Evolutionary conservation across 2,113 vertebrate genomes (phyloP).

Genomic region (Corythornis vintsioides): DNA sequence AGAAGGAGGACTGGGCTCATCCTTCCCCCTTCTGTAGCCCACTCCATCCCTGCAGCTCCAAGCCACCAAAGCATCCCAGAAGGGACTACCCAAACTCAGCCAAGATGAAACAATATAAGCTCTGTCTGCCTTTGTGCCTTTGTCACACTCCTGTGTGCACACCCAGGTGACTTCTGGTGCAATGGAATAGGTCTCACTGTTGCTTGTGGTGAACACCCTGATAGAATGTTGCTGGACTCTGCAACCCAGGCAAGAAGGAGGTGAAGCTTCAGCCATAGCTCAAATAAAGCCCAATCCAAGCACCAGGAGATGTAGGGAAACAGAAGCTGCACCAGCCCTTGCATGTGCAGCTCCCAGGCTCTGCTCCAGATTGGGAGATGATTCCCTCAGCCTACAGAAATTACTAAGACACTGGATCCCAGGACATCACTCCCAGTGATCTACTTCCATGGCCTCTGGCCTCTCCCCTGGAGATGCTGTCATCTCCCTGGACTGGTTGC

Average conservation of each 20-base stretch:
- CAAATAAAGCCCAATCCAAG: not conserved
- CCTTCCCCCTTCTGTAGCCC: not conserved
- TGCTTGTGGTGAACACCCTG: not conserved
- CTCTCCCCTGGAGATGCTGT: not conserved
- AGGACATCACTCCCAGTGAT: not conserved
- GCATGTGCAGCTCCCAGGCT: not conserved
- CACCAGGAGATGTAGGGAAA: not conserved
- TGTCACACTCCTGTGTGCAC: not conserved
- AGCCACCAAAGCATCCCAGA: not conserved
- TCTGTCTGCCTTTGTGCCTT: not conserved
- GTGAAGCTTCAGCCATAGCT: not conserved
- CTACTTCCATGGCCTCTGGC: not conserved
- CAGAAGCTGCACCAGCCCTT: not conserved
- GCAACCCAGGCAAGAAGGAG: not conserved
- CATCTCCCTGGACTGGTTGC: not conserved
- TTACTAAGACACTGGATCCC: not conserved
- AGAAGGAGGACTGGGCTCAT: not conserved
- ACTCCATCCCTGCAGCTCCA: not conserved
- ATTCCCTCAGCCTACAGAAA: not conserved
- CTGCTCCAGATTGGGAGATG: not conserved
- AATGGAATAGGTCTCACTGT: rapidly evolving
- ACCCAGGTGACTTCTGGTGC: not conserved
- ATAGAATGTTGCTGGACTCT: not conserved
- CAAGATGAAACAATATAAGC: not conserved
- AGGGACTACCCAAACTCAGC: not conserved